phyloP scores from a whole-genome alignment of 2,797 vertebrate genomes.

The Chaetodon trifasciatus region DNA sequence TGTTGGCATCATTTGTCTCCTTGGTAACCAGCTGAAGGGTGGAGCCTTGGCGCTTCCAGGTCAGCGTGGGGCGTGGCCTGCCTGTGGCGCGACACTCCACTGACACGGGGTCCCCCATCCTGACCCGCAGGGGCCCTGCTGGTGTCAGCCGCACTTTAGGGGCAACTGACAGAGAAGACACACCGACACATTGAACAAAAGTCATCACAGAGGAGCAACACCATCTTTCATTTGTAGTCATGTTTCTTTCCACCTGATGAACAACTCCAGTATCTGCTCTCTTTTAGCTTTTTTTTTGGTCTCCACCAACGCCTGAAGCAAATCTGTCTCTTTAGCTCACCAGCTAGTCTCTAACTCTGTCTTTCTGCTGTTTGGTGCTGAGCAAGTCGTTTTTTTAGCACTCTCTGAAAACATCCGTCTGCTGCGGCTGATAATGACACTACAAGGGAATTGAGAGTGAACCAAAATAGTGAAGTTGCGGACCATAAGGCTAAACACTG shows the following conservation, averaged over 20 bases:
- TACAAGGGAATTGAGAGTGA: not conserved
- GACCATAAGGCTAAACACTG: not conserved
- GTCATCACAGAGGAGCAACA: not conserved
- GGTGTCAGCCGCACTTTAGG: conserved; percentile 90
- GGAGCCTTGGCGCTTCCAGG: conserved; percentile 89
- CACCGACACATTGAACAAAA: not conserved
- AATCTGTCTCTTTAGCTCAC: too few relatives aligned
- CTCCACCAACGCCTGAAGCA: not conserved
- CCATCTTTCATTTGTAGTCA: not conserved
- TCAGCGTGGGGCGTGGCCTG: conserved; percentile 87
- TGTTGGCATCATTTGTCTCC: conserved; percentile 83
- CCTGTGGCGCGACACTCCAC: conserved; percentile 90
- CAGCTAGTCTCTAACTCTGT: not conserved
- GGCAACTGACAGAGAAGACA: conserved; percentile 80
- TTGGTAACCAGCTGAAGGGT: conserved; percentile 83
- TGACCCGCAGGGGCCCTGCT: conserved; percentile 85
- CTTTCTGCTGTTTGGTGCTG: not conserved
- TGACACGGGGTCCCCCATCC: conserved; percentile 85
- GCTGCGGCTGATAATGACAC: not conserved
- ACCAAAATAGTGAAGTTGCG: not conserved
- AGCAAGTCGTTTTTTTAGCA: not conserved
- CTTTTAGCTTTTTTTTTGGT: conserved; percentile 1
- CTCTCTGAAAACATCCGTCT: not conserved
- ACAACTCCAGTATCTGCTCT: not conserved
- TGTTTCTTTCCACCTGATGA: not conserved